Conservation (phyloP, 2,113 vertebrate species). For the Mesoclemmys tuberculata region DNA sequence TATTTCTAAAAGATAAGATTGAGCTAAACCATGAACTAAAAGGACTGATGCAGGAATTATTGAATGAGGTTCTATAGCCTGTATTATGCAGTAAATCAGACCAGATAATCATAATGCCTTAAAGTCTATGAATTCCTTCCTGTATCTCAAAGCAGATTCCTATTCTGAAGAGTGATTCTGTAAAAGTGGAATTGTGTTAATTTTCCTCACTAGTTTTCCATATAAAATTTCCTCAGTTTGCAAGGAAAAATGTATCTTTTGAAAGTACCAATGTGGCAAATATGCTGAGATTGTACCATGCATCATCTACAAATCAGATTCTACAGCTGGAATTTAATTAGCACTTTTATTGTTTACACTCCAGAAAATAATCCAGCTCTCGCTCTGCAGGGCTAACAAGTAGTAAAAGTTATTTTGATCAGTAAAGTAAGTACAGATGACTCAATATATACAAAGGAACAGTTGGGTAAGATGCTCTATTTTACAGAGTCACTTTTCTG, state of each 20-base stretch:
- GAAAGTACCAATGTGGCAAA: background rate
- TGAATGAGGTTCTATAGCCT: background rate
- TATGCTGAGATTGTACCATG: background rate
- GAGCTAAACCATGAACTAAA: background rate
- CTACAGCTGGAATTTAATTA: background rate
- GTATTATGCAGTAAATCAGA: background rate
- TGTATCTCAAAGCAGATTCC: background rate
- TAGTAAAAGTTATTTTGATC: background rate
- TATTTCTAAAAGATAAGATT: background rate
- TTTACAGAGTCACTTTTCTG: background rate
- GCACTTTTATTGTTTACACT: fast-evolving
- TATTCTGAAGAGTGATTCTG: background rate
- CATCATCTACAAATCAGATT: background rate
- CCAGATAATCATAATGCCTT: background rate
- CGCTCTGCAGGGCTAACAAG: background rate
- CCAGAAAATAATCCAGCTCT: background rate
- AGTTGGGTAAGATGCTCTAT: background rate
- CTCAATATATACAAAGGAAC: background rate
- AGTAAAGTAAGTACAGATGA: background rate
- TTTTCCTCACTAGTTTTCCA: background rate
- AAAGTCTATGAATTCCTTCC: background rate
- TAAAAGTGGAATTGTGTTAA: background rate
- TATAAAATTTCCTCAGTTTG: background rate
- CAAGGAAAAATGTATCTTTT: background rate
- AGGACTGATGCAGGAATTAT: background rate